phyloP scores from a whole-genome alignment of 2,888 invertebrate genomes.

The Diploptera punctata region DNA sequence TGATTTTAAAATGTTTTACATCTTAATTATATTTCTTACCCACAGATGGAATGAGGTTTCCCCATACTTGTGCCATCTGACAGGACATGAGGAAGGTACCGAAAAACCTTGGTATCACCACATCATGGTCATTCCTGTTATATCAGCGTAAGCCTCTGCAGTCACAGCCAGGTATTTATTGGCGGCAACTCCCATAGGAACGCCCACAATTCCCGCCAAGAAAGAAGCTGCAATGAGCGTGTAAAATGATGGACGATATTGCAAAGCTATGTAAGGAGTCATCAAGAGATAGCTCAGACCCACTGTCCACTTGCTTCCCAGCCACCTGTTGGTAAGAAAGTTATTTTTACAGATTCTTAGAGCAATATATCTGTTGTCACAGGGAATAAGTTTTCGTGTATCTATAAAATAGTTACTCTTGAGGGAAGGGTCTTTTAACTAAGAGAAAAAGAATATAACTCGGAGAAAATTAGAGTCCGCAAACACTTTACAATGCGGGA shows the following conservation, averaged over 20 bases:
- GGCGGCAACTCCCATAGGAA: background rate
- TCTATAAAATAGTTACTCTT: no score
- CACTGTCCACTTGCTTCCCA: background rate
- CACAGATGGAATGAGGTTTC: background rate
- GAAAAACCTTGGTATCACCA: background rate
- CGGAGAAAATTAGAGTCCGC: no score
- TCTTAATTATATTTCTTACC: no score
- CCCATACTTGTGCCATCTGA: background rate
- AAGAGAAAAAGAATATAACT: no score
- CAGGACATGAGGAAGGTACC: background rate
- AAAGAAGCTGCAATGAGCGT: background rate
- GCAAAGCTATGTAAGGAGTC: background rate
- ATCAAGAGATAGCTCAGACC: background rate
- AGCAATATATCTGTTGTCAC: no score
- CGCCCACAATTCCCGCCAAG: background rate
- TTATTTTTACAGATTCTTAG: no score
- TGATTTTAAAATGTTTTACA: no score
- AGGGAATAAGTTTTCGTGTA: no score
- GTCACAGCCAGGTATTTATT: constrained; percentile 3
- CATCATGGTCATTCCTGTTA: background rate
- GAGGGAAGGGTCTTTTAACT: no score
- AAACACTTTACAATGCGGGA: no score
- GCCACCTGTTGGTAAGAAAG: background rate
- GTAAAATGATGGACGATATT: background rate
- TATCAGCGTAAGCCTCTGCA: background rate